Evolutionary conservation across 1,140 invertebrate genomes (phyloP).

Genomic region (Argopecten irradians): DNA sequence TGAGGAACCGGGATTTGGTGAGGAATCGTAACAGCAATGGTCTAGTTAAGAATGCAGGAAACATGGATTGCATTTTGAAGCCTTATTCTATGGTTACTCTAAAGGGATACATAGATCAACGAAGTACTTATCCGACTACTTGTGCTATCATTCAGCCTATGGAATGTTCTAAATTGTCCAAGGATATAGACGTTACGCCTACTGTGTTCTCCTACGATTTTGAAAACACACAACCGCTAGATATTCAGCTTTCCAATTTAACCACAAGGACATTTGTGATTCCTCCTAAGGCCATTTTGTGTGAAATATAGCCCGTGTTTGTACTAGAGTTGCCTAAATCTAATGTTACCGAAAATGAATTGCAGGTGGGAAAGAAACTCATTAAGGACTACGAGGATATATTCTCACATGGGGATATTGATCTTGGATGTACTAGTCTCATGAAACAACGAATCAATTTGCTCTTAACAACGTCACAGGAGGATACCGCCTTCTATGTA

Average conservation of each 20-base stretch:
- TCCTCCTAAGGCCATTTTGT: slow-evolving; percentile 34
- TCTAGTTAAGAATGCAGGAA: neutral
- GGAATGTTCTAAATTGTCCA: neutral
- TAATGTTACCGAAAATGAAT: neutral
- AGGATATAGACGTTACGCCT: slow-evolving; percentile 31
- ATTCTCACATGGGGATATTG: neutral
- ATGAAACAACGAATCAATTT: neutral
- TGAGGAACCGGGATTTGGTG: slow-evolving; percentile 31
- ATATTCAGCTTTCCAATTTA: slow-evolving; percentile 36
- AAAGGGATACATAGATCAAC: slow-evolving; percentile 29
- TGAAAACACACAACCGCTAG: neutral
- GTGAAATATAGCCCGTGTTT: slow-evolving; percentile 43
- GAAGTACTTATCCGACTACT: neutral
- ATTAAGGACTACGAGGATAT: neutral
- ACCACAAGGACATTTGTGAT: slow-evolving; percentile 40
- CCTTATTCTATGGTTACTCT: slow-evolving; percentile 26
- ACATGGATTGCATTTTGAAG: neutral
- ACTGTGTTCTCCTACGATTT: neutral
- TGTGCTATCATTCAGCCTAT: slow-evolving; percentile 32
- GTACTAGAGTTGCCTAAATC: neutral
- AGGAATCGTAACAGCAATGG: neutral
- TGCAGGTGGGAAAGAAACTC: neutral
- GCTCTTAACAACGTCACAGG: neutral
- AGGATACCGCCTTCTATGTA: slow-evolving; percentile 24
- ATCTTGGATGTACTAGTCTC: neutral